Evolutionary conservation across 1,140 invertebrate species (phyloP), one percentile per base, ranked within the genome.

Genomic region (Drosophila leontia): DNA sequence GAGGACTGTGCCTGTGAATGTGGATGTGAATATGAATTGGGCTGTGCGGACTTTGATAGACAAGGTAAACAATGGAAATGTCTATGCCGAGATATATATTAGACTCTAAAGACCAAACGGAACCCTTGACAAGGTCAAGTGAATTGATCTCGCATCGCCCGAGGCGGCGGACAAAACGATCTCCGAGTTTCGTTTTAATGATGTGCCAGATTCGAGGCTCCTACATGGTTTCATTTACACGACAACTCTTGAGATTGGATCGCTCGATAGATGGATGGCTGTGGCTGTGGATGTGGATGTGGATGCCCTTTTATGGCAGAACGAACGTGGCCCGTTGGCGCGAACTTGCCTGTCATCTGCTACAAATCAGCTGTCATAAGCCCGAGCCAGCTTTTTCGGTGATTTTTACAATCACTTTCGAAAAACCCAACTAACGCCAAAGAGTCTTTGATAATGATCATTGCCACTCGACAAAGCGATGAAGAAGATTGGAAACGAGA

Each of bases 281-380:
- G 29, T 50, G 47, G 47, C 44, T 13, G 29, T 39, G 17, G 47
- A 44, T 64, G 35, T 23, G 23, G 47, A 39, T 69, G 41, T 64
- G 41, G 56, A 50, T 71, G 53, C 69, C 82, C 82, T 74, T 90
- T 88, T 90, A 90, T 84, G 85, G 84, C 68, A 88, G 80, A 88
- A 87, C 77, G 57, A 39, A 55, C 53, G 53, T 19, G 17, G 79
- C 67, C 67, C 62, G 67, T 67, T 80, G 83, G 84, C 72, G 83
- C 83, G 84, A 87, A 88, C 84, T 88, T 90, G 80, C 80, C 84
- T 90, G 84, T 88, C 84, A 88, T 88, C 84, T 88, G 85, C 85
- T 84, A 88, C 84, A 88, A 88, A 88, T 88, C 85, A 90, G 85
- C 84, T 87, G 83, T 87, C 83, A 88, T 80, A 88, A 88, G 78